A percentile compares a stretch with the other conserved stretches of the same genome.
These are phyloP conservation scores for Melinopterus prodromus DNA, from an alignment of 2,888 invertebrate species.

Conservation along the genomic window DNA sequence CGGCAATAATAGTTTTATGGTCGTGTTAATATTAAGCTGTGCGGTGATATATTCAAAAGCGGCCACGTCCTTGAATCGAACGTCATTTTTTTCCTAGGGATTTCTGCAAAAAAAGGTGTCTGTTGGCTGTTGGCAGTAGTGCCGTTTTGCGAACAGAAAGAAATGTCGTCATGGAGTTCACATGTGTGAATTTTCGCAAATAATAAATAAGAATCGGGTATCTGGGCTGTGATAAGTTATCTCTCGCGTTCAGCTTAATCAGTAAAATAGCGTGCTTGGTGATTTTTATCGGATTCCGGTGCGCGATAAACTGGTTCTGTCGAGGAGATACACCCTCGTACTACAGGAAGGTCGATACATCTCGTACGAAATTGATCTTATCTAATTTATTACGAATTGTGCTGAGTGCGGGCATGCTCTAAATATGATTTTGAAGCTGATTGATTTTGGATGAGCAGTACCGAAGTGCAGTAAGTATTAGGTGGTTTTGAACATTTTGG, in stretches of 20 bases:
- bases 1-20: neutral
- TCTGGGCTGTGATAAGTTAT: conserved; percentile 49
- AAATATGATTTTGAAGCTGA: conserved; percentile 46
- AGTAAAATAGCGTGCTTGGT: conserved; percentile 48
- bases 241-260: conserved; percentile 42
- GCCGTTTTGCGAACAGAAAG: conserved; percentile 47
- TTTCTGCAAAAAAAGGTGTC: conserved; percentile 28
- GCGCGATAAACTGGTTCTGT: conserved; percentile 31
- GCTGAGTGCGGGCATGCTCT: conserved; percentile 32
- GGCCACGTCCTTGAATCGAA: conserved; percentile 16
- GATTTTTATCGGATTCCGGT: conserved; percentile 38
- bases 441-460: conserved; percentile 55
- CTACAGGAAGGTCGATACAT: conserved; percentile 47
- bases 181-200: conserved; percentile 60
- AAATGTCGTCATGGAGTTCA: conserved; percentile 60
- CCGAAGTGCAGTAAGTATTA: conserved; percentile 56
- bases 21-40: neutral
- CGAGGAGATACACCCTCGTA: conserved; percentile 33
- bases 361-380: conserved; percentile 32
- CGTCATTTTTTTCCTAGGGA: conserved; percentile 33
- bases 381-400: conserved; percentile 29
- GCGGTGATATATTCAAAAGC: neutral
- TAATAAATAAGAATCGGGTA: conserved; percentile 48
- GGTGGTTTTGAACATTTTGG: conserved; percentile 55
- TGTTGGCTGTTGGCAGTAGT: conserved; percentile 38